phyloP scores from a whole-genome alignment of 2,888 invertebrate genomes.

The Drosophila monieri region DNA sequence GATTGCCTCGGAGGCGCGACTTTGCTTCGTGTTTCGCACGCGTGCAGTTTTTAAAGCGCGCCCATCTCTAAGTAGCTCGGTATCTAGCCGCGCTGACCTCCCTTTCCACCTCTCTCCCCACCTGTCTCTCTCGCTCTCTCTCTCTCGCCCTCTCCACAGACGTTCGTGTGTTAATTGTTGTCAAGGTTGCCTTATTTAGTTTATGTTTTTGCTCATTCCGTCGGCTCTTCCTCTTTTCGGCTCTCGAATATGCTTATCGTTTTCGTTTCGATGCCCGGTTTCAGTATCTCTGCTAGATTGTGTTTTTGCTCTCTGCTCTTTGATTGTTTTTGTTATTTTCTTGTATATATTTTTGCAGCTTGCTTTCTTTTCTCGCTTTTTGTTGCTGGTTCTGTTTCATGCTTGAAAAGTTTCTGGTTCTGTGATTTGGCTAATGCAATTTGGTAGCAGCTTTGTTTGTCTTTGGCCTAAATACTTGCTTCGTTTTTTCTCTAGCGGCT shows the following conservation, averaged over 20 bases:
- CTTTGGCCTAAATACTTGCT: slow-evolving; percentile 67
- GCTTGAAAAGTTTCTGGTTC: slow-evolving; percentile 63
- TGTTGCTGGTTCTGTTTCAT: slow-evolving; percentile 47
- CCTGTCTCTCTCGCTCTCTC: neutral
- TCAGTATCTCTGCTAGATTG: slow-evolving; percentile 17
- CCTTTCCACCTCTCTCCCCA: slow-evolving; percentile 2
- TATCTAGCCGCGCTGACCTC: slow-evolving; percentile 1
- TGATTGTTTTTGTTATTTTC: slow-evolving; percentile 21
- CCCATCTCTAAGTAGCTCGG: neutral
- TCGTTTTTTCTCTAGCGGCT: slow-evolving; percentile 31
- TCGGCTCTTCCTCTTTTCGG: slow-evolving; percentile 20
- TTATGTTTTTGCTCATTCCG: slow-evolving; percentile 47
- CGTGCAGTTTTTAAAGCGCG: slow-evolving; percentile 57
- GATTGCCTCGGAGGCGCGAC: slow-evolving; percentile 73
- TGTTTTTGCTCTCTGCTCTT: slow-evolving; percentile 8
- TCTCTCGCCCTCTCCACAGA: neutral
- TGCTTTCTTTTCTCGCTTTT: slow-evolving; percentile 36
- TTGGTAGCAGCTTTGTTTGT: slow-evolving; percentile 70
- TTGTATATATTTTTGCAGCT: slow-evolving; percentile 35
- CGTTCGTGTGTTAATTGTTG: slow-evolving; percentile 67
- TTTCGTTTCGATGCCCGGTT: slow-evolving; percentile 43
- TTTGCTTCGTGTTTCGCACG: slow-evolving; percentile 61
- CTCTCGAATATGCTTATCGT: slow-evolving; percentile 42
- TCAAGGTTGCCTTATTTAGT: slow-evolving; percentile 71
- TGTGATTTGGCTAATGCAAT: slow-evolving; percentile 76